Evolutionary conservation across 2,888 invertebrate genomes (phyloP), one percentile per base, ranked within the genome.

Genomic region (Dione vanillae): DNA sequence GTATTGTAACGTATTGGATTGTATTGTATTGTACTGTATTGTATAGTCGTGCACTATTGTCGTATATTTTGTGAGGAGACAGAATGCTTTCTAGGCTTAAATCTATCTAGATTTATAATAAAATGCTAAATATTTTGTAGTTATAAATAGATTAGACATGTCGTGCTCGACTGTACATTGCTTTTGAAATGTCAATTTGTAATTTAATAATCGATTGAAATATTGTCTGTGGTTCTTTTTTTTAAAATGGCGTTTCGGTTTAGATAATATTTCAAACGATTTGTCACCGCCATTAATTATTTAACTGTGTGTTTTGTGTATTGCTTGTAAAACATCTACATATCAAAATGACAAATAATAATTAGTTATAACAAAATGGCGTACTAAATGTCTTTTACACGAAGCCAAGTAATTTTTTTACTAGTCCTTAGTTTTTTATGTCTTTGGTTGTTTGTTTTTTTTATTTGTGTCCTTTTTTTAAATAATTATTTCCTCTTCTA

Each of bases 291-390:
- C 35, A 47, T 74, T 19, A 37, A 74, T 70, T 75, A 65, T 74
- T 73, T 77, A 73, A 72, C 75, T 72, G 74, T 75, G 74, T 74
- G 73, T 74, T n/a, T n/a, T 71, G 71, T 75, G 73, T 74, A 78
- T 78, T 82, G 85, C 84, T 88, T 87, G 74, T 77, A 79, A 84
- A 81, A 78, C 74, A 75, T 73, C 70, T 83, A 91, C 92, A 92
- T 92, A 92, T 92, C 92, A 92, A 80, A 79, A 80, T 81, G 91
- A 92, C 91, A 92, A 91, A 91, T 91, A 90, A 90, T 82, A 79
- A 82, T 79, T 75, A 47, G 68, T 70, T 66, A 47, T 75, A 69
- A 37, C 37, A 16, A 67, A 70, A 70, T 69, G 62, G 51, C 41
- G 58, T 71, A 70, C 40, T 59, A 66, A 54, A 71, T 45, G 68